Conservation (phyloP, 1,140 invertebrate genomes). For the silkworm (Bombyx mori) region DNA sequence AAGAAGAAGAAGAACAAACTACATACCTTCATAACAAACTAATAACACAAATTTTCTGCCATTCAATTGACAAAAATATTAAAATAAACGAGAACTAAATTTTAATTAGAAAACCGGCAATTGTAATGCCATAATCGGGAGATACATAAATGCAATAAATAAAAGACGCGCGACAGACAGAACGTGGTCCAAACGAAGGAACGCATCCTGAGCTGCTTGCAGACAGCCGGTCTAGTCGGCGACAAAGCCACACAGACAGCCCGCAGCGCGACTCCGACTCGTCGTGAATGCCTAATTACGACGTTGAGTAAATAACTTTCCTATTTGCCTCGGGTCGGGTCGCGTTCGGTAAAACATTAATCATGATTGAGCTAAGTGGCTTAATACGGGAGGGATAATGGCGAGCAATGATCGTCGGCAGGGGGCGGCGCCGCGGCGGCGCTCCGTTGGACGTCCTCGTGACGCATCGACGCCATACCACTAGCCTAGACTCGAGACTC, state of each 20-base stretch:
- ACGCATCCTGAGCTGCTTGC: constrained; percentile 17
- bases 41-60: too few relatives aligned
- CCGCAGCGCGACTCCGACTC: constrained; percentile 46
- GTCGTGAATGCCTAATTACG: constrained; percentile 67
- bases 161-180: constrained; percentile 27
- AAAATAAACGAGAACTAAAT: neutral
- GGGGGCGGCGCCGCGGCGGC: constrained; percentile 57
- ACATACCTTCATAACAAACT: too few relatives aligned
- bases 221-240: constrained; percentile 38
- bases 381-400: constrained; percentile 66
- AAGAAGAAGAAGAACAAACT: too few relatives aligned
- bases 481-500: neutral
- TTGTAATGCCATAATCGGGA: constrained; percentile 4
- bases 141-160: constrained; percentile 9
- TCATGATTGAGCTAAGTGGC: constrained; percentile 71
- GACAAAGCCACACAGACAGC: constrained; percentile 22
- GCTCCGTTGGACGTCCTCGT: constrained; percentile 37
- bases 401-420: constrained; percentile 55
- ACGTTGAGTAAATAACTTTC: constrained; percentile 66
- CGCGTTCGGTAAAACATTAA: constrained; percentile 67
- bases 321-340: constrained; percentile 54
- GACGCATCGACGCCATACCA: constrained; percentile 23
- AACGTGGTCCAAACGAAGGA: constrained; percentile 14
- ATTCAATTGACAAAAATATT: neutral
- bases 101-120: neutral